Base-by-base conservation (phyloP, 2,797 vertebrate species). In the Crax fasciolata region DNA sequence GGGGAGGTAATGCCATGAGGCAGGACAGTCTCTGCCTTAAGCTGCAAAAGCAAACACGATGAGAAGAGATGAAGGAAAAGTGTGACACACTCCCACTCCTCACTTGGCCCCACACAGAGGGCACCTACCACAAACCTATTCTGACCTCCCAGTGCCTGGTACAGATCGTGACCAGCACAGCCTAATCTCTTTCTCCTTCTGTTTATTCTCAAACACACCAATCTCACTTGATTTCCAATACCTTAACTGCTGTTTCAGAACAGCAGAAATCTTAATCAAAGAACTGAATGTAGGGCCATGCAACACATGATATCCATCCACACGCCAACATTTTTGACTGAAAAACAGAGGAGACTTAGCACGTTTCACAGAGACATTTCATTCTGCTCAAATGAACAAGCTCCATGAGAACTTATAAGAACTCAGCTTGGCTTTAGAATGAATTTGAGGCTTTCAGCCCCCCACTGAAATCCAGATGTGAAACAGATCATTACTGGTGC, bases 81-180 rank as follows among this genome's bases (percentile, higher is more conserved):
- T 5, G 9, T 2, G 49, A 75, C 4, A 9, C 19, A 13, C 1
- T 19, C 17, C 38, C 12, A 32, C 5, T 17, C 30, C 41, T 9
- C 0, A 0, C 35, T 35, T 6, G 7, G 14, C 10, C 65, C 28
- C 39, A 52, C 10, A 13, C 1, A 30, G 52, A 28, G 48, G 65
- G 54, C 24, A 10, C 30, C 46, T 46, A 13, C 10, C 25, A 49
- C 2, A 4, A 1, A 11, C 6, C 12, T 41, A 7, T 12, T 62
- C 55, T 70, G 13, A 79, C 13, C 16, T 51, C 25, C 8, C 28
- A 19, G 15, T 2, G 7, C 25, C 51, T 32, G 9, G 6, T 0
- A 65, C n/a, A 77, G 77, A 67, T 32, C 15, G 49, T 72, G 11
- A 88, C 39, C 17, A 25, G 10, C 52, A 32, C 12, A 46, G n/a